Conservation (phyloP, 2,797 vertebrate genomes). For the Schizopygopsis malacanthus region DNA sequence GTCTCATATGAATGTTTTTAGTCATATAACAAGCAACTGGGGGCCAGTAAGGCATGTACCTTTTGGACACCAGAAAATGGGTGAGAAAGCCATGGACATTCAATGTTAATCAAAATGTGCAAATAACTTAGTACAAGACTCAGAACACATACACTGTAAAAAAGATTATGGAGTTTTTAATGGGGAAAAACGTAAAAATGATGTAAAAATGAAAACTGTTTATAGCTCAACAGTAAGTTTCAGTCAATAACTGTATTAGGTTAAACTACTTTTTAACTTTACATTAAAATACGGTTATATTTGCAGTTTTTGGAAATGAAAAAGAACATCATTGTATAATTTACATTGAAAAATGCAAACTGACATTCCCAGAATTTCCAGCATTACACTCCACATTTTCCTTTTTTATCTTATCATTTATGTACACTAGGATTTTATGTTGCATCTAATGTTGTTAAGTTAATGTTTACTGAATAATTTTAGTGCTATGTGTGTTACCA, state of each 20-base stretch:
- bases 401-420: background rate
- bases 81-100: background rate
- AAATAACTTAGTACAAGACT: background rate
- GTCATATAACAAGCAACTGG: background rate
- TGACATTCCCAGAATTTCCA: too few relatives aligned
- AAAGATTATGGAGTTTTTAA: background rate
- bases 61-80: background rate
- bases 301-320: too few relatives aligned
- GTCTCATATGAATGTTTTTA: background rate
- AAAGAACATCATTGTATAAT: too few relatives aligned
- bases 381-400: too few relatives aligned
- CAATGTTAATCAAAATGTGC: background rate
- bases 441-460: background rate
- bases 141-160: background rate
- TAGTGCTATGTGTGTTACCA: background rate
- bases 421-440: background rate
- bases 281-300: background rate
- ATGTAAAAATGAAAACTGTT: background rate
- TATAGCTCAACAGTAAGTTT: background rate
- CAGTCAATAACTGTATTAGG: too few relatives aligned
- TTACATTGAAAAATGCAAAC: too few relatives aligned
- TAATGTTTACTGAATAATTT: background rate
- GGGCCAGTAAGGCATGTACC: background rate
- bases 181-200: background rate
- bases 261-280: background rate